Conservation (phyloP, 2,113 vertebrate genomes). For the Carassius gibelio region DNA sequence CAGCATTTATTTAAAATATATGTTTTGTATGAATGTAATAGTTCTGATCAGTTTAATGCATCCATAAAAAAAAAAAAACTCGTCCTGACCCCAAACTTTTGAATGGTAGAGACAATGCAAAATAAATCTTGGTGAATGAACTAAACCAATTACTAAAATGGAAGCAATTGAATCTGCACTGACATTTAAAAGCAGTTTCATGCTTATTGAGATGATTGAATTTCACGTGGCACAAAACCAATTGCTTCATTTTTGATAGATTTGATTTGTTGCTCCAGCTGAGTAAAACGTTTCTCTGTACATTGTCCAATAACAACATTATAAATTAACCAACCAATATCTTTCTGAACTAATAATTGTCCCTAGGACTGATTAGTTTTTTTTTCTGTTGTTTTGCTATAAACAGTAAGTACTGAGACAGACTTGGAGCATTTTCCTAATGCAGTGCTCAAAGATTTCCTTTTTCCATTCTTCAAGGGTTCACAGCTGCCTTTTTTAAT, state of each 20-base stretch:
- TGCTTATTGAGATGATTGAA: constrained; percentile 18
- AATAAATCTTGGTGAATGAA: constrained; percentile 10
- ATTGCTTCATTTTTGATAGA: background rate
- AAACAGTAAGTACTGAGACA: background rate
- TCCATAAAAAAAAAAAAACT: background rate
- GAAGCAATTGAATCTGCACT: background rate
- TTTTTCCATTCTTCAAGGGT: background rate
- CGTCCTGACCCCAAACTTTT: background rate
- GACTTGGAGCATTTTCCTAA: constrained; percentile 13
- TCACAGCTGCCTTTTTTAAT: constrained; percentile 12
- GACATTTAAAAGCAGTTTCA: constrained; percentile 22
- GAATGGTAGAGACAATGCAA: background rate
- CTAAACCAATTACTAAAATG: constrained; percentile 20
- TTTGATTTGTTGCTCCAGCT: constrained; percentile 21
- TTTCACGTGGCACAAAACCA: constrained; percentile 19
- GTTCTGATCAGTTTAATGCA: background rate
- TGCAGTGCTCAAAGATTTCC: background rate
- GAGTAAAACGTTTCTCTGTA: constrained; percentile 2
- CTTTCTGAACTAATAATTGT: constrained; percentile 42
- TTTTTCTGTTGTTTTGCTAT: background rate
- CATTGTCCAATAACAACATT: constrained; percentile 16
- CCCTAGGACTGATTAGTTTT: constrained; percentile 26
- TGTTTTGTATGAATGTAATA: background rate
- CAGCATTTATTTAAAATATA: background rate
- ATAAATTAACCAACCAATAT: constrained; percentile 29